phyloP scores from a whole-genome alignment of 64 coral and sea anemone genomes.

The Stichodactyla mertensii region DNA sequence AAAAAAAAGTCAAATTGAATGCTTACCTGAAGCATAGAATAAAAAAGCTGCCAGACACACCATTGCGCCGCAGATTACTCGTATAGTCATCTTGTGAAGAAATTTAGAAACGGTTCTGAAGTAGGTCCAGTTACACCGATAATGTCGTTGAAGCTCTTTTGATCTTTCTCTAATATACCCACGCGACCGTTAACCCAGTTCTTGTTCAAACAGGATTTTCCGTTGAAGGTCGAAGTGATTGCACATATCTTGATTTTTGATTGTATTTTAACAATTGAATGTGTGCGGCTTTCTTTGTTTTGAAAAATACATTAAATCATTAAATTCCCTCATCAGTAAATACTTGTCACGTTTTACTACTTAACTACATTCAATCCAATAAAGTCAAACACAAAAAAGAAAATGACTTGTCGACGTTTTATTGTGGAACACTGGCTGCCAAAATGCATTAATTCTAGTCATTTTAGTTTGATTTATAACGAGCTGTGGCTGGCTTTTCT shows the following conservation, averaged over 20 bases:
- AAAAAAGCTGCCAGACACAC: background rate
- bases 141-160: background rate
- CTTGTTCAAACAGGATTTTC: background rate
- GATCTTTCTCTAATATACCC: background rate
- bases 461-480: background rate
- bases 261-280: background rate
- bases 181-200: background rate
- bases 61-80: background rate
- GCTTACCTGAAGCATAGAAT: background rate
- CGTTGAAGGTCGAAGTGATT: background rate
- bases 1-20: background rate
- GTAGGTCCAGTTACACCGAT: background rate
- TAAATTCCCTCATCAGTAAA: background rate
- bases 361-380: background rate
- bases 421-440: background rate
- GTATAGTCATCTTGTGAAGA: background rate
- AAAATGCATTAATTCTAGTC: background rate
- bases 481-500: background rate
- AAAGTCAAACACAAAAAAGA: background rate
- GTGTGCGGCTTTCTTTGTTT: background rate
- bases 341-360: background rate
- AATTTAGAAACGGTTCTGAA: too few relatives aligned
- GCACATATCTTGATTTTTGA: background rate
- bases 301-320: background rate
- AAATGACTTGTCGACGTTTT: background rate